A percentile compares a stretch with the other conserved stretches of the same genome.
These are phyloP conservation scores for Camponotus pennsylvanicus DNA, from an alignment of 1,140 invertebrate species.

Conservation along the genomic window DNA sequence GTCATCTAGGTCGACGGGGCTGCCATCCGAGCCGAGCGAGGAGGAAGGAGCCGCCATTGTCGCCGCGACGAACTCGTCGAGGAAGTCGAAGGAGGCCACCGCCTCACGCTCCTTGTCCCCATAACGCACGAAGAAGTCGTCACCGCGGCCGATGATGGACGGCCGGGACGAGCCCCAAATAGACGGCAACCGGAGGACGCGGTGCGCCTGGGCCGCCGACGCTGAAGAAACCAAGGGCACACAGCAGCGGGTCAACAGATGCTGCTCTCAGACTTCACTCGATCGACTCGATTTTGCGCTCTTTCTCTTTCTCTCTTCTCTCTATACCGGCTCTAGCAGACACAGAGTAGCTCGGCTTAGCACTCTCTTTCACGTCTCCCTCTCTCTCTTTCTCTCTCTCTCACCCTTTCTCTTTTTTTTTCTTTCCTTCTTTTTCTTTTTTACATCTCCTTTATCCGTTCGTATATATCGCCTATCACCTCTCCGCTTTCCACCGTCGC, in stretches of 20 bases:
- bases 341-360: conserved; percentile 83
- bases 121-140: conserved; percentile 92
- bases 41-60: conserved; percentile 72
- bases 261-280: conserved; percentile 78
- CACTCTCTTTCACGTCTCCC: conserved; percentile 72
- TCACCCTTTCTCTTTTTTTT: conserved; percentile 33
- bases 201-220: conserved; percentile 87
- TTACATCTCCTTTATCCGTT: conserved; percentile 13
- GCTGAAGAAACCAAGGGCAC: conserved; percentile 86
- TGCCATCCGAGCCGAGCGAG: conserved; percentile 85
- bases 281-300: conserved; percentile 62
- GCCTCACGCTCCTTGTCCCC: conserved; percentile 92
- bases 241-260: conserved; percentile 78
- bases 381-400: conserved; percentile 63
- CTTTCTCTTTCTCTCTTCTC: conserved; percentile 75
- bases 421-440: conserved; percentile 13
- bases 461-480: conserved; percentile 3
- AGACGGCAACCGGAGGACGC: conserved; percentile 86
- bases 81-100: conserved; percentile 92
- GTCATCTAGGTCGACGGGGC: conserved; percentile 65
- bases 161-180: conserved; percentile 86
- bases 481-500: conserved; percentile 44
- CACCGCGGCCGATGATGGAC: conserved; percentile 90
- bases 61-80: conserved; percentile 88
- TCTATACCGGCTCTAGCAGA: conserved; percentile 80